phyloP scores from a whole-genome alignment of 1,140 invertebrate species.

The Arctopsyche grandis region DNA sequence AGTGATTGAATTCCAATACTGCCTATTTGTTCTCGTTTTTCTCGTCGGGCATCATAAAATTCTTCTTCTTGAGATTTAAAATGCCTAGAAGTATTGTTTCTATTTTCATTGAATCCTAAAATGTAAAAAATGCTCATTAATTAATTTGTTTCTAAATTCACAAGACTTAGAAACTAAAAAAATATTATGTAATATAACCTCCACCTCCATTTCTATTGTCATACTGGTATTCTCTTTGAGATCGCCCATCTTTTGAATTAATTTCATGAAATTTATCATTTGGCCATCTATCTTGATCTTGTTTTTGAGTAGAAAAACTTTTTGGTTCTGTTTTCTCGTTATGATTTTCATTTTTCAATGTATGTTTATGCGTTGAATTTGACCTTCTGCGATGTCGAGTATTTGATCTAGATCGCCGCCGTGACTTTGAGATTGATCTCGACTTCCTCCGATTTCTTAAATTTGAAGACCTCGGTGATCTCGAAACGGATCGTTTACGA shows the following conservation, averaged over 20 bases:
- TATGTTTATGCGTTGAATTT: background rate
- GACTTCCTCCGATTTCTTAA: conserved; percentile 11
- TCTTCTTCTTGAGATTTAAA: conserved; percentile 68
- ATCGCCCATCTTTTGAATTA: conserved; percentile 37
- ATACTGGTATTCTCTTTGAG: conserved; percentile 36
- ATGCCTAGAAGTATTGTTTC: conserved; percentile 53
- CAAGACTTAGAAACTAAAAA: background rate
- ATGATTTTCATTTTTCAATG: conserved; percentile 6
- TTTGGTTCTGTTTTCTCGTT: conserved; percentile 1
- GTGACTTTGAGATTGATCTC: background rate
- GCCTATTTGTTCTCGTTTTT: conserved; percentile 78
- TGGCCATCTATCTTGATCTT: conserved; percentile 59
- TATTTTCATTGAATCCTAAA: conserved; percentile 53
- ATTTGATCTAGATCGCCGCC: background rate
- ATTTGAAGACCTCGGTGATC: conserved; percentile 11
- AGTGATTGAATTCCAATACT: conserved; percentile 72
- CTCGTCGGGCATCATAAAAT: conserved; percentile 72
- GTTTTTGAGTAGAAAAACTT: conserved; percentile 14
- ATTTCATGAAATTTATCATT: conserved; percentile 60
- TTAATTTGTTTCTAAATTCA: background rate
- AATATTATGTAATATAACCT: conserved; percentile 20
- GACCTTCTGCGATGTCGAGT: conserved; percentile 22
- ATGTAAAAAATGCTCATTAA: background rate
- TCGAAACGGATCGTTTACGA: conserved; percentile 1
- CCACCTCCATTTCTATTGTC: conserved; percentile 52